Conservation (phyloP, 2,888 invertebrate genomes). For the Phyllotreta striolata region DNA sequence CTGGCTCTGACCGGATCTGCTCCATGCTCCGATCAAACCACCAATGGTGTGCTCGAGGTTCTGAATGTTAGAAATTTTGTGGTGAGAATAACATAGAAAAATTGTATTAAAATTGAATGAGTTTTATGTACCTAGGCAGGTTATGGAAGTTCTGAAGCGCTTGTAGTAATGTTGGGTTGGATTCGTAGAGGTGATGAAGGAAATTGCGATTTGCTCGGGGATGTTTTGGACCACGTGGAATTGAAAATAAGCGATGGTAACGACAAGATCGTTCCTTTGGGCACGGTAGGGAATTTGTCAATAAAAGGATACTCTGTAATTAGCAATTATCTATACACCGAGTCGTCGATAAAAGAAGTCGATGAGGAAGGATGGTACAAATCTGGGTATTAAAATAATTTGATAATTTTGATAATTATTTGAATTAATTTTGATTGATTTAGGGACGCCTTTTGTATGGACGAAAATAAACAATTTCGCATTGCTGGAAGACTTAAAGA, state of each 20-base stretch:
- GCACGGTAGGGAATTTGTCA: conserved; percentile 77
- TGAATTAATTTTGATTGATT: conserved; percentile 14
- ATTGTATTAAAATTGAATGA: background rate
- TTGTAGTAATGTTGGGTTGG: conserved; percentile 65
- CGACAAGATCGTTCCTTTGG: conserved; percentile 73
- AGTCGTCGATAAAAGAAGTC: conserved; percentile 74
- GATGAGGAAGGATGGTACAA: conserved; percentile 78
- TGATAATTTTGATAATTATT: background rate
- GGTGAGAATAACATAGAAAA: conserved; percentile 56
- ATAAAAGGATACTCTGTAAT: conserved; percentile 82
- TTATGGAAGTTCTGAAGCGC: conserved; percentile 69
- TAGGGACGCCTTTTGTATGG: conserved; percentile 76
- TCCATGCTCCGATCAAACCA: conserved; percentile 70
- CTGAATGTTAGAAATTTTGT: conserved; percentile 63
- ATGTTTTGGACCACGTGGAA: conserved; percentile 66
- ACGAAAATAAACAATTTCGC: conserved; percentile 73
- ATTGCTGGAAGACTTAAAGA: conserved; percentile 81
- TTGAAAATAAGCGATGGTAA: conserved; percentile 72
- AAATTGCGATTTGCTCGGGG: conserved; percentile 65
- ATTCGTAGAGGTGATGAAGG: conserved; percentile 60
- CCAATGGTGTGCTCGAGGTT: conserved; percentile 62
- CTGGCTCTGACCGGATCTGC: conserved; percentile 77
- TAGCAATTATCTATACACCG: conserved; percentile 81
- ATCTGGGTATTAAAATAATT: conserved; percentile 71
- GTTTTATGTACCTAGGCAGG: conserved; percentile 61